Conservation (phyloP, 2,797 vertebrate species). For the Eurystomus glaucurus region DNA sequence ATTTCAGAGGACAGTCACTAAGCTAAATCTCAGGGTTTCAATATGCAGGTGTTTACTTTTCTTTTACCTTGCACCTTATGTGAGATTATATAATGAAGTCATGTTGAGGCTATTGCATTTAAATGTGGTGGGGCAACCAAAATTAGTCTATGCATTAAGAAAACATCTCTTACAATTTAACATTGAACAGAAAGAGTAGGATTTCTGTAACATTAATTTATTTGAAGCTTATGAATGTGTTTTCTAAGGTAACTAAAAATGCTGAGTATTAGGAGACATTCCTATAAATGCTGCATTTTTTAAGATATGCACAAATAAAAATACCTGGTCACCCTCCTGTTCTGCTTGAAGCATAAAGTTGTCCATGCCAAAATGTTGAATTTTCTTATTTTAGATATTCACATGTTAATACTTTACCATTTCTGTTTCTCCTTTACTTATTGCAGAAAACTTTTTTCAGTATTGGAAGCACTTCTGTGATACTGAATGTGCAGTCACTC, state of each 20-base stretch:
- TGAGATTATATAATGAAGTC: background rate
- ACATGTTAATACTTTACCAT: background rate
- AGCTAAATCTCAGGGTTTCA: background rate
- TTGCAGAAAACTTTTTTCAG: background rate
- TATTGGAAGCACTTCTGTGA: background rate
- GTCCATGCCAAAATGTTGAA: background rate
- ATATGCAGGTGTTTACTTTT: background rate
- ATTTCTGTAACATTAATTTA: background rate
- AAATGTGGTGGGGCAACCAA: background rate
- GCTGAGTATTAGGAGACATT: background rate
- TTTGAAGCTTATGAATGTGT: background rate
- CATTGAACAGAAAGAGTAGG: background rate
- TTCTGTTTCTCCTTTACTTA: background rate
- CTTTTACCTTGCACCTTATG: background rate
- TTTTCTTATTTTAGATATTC: background rate
- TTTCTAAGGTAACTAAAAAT: background rate
- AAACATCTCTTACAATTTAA: background rate
- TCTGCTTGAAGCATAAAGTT: background rate
- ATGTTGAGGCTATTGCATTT: background rate
- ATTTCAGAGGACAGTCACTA: background rate
- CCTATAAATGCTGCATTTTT: background rate
- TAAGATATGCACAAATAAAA: background rate
- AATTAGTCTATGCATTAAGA: background rate
- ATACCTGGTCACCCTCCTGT: background rate
- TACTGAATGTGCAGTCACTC: background rate